These are phyloP conservation scores for Nephrotoma guestfalica DNA, from an alignment of 2,888 invertebrate species.

Conservation along the genomic window DNA sequence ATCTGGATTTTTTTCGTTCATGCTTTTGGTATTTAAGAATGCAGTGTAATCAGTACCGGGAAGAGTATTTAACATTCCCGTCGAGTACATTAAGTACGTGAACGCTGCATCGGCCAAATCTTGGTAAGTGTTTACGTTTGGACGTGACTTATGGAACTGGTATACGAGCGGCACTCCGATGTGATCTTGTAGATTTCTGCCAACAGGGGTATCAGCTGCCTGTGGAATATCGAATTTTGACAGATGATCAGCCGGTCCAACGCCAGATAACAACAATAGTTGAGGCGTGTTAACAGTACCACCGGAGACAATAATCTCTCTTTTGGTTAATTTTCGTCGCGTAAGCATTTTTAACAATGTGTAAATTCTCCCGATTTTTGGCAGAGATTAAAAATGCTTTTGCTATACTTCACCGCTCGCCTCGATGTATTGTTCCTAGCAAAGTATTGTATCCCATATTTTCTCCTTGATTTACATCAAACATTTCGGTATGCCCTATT, in stretches of 20 bases:
- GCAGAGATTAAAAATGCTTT: constrained; percentile 48
- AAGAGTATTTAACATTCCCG: constrained; percentile 31
- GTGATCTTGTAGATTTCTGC: constrained; percentile 56
- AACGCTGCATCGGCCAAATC: constrained; percentile 18
- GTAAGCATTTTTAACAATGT: constrained; percentile 40
- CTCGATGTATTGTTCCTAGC: constrained; percentile 39
- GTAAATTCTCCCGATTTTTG: constrained; percentile 39
- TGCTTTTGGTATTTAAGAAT: constrained; percentile 38
- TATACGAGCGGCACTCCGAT: not conserved
- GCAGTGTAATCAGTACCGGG: constrained; percentile 36
- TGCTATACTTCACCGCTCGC: constrained; percentile 57
- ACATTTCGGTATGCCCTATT: constrained; percentile 24
- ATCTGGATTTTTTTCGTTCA: constrained; percentile 38
- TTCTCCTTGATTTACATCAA: not conserved
- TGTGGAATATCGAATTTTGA: constrained; percentile 38
- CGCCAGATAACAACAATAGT: constrained; percentile 63
- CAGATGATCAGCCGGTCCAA: constrained; percentile 49
- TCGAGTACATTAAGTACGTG: constrained; percentile 32
- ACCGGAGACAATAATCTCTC: constrained; percentile 59
- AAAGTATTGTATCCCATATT: constrained; percentile 21
- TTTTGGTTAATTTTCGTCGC: constrained; percentile 42
- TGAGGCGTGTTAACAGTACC: constrained; percentile 68
- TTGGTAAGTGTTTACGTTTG: constrained; percentile 18
- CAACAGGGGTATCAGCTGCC: constrained; percentile 44
- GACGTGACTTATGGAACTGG: not conserved